Conservation (phyloP, 1,140 invertebrate species). For the Mycetomoellerius zeteki region DNA sequence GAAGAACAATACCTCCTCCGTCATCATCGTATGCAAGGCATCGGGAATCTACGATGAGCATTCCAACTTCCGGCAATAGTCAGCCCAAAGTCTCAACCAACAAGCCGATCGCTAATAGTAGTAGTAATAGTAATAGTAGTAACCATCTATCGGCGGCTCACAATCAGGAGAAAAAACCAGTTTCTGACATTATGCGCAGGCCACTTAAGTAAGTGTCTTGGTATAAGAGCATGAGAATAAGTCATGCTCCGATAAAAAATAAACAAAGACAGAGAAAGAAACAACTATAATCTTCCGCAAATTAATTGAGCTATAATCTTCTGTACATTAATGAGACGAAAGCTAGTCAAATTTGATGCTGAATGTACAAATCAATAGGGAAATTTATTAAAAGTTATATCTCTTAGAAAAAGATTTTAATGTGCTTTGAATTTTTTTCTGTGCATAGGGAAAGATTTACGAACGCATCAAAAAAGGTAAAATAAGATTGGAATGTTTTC, state of each 20-base stretch:
- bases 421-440: conserved; percentile 69
- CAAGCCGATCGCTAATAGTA: conserved; percentile 74
- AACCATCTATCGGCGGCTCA: conserved; percentile 72
- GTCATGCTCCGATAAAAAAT: background rate
- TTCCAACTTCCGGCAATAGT: conserved; percentile 75
- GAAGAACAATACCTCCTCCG: conserved; percentile 83
- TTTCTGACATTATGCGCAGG: conserved; percentile 90
- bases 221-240: background rate
- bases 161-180: conserved; percentile 76
- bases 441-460: conserved; percentile 93
- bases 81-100: conserved; percentile 73
- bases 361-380: background rate
- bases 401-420: background rate
- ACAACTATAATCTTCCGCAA: background rate
- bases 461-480: conserved; percentile 92
- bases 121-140: conserved; percentile 40
- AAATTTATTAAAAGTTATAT: background rate
- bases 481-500: background rate
- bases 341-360: background rate
- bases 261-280: background rate
- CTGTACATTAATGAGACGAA: background rate
- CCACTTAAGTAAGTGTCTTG: conserved; percentile 89
- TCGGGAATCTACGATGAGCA: conserved; percentile 76
- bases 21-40: conserved; percentile 82
- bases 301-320: background rate